Percentiles rank a stretch among this genome's conserved stretches.
Conservation (phyloP, 2,888 invertebrate species). For the Hoplodrina ambigua region DNA sequence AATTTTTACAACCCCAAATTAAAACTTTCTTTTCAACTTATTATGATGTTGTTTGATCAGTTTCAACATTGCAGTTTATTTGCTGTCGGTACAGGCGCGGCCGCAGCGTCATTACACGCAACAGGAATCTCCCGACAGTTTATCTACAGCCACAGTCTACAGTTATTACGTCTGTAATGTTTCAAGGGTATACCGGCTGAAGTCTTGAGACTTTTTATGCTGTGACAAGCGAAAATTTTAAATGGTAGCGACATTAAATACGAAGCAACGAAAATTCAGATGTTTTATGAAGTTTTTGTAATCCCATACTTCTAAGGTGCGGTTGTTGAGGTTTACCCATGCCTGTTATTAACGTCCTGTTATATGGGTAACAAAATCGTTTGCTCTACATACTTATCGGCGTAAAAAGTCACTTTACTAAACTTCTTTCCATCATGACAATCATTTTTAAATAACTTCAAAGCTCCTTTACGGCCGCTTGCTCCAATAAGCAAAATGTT, state of each 20-base stretch:
- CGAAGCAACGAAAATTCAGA: background rate
- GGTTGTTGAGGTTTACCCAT: background rate
- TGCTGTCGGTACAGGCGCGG: slow-evolving; percentile 39
- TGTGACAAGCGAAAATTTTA: slow-evolving; percentile 27
- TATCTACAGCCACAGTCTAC: slow-evolving; percentile 36
- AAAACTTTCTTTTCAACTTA: no score
- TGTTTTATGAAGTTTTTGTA: background rate
- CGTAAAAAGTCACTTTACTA: no score
- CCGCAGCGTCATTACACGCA: slow-evolving; percentile 70
- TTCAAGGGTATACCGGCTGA: slow-evolving; percentile 13
- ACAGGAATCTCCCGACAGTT: slow-evolving; percentile 58
- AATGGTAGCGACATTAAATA: slow-evolving; percentile 19
- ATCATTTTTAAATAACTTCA: no score
- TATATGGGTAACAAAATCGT: slow-evolving; percentile 1
- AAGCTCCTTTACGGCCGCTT: no score
- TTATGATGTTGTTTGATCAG: no score
- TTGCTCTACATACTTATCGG: no score
- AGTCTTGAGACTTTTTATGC: slow-evolving; percentile 21
- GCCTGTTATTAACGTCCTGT: background rate
- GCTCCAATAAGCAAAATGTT: no score
- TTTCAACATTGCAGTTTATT: background rate
- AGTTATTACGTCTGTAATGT: slow-evolving; percentile 35
- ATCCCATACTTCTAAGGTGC: background rate
- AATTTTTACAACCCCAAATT: no score
- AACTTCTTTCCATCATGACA: no score